phyloP scores from a whole-genome alignment of 1,140 invertebrate species.

The Drosophila willistoni region DNA sequence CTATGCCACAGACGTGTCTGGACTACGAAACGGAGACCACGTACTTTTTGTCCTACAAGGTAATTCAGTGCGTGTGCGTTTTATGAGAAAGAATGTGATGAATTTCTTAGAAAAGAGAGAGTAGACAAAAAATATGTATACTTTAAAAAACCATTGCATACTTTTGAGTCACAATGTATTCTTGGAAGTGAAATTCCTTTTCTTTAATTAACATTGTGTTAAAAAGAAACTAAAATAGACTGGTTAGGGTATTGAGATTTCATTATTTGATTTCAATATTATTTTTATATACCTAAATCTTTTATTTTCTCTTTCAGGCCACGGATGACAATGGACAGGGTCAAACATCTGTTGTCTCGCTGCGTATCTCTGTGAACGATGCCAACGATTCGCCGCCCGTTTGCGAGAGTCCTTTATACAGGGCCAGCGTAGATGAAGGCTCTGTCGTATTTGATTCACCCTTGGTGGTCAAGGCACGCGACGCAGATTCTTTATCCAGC shows the following conservation, averaged over 20 bases:
- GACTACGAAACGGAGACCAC: conserved; percentile 93
- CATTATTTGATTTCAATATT: conserved; percentile 4
- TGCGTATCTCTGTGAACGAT: conserved; percentile 91
- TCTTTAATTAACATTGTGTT: neutral
- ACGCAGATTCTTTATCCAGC: conserved; percentile 91
- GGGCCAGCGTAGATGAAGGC: conserved; percentile 92
- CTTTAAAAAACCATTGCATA: neutral
- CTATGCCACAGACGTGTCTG: conserved; percentile 86
- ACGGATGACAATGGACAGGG: conserved; percentile 93
- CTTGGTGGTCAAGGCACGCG: conserved; percentile 88
- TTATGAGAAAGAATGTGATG: conserved; percentile 5
- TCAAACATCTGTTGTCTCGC: conserved; percentile 89
- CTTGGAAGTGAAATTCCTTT: neutral
- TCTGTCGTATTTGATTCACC: conserved; percentile 92
- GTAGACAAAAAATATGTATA: neutral
- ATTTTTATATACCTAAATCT: neutral
- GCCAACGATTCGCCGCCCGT: conserved; percentile 94
- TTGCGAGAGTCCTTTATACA: conserved; percentile 89
- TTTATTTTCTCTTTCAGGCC: conserved; percentile 84
- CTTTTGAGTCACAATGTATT: neutral
- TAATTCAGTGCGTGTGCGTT: conserved; percentile 75
- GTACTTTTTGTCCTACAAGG: conserved; percentile 94
- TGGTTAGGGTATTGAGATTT: neutral
- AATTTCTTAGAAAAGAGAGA: conserved; percentile 5
- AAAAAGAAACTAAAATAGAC: neutral